Percentiles rank a stretch among this genome's conserved stretches.
phyloP scores from a whole-genome alignment of 1,140 invertebrate genomes.

The Ips nitidus region DNA sequence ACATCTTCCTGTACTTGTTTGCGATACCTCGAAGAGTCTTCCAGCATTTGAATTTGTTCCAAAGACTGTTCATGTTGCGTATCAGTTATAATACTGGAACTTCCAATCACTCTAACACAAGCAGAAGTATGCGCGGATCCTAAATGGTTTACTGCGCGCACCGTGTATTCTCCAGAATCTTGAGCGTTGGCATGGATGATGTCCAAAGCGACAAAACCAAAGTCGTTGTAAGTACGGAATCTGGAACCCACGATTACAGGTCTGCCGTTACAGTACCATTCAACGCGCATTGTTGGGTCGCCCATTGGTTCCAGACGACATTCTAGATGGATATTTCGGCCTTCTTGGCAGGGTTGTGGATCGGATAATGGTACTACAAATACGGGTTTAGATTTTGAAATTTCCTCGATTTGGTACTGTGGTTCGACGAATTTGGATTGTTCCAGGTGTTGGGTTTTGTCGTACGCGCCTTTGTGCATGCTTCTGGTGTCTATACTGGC shows the following conservation, averaged over 20 bases:
- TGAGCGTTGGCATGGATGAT: slow-evolving; percentile 83
- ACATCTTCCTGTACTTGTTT: slow-evolving; percentile 74
- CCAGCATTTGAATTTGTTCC: slow-evolving; percentile 92
- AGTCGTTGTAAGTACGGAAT: slow-evolving; percentile 94
- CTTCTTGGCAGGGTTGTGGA: slow-evolving; percentile 81
- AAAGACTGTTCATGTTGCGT: slow-evolving; percentile 93
- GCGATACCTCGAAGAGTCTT: slow-evolving; percentile 77
- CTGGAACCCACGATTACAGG: slow-evolving; percentile 85
- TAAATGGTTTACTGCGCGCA: slow-evolving; percentile 85
- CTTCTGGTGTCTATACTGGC: slow-evolving; percentile 84
- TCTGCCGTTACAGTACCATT: slow-evolving; percentile 93
- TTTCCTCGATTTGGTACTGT: slow-evolving; percentile 88
- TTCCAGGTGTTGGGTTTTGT: slow-evolving; percentile 87
- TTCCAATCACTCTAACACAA: slow-evolving; percentile 80
- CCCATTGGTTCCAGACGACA: slow-evolving; percentile 90
- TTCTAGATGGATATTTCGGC: slow-evolving; percentile 88
- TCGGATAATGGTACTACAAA: slow-evolving; percentile 84
- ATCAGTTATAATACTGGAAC: slow-evolving; percentile 87
- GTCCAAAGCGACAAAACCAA: slow-evolving; percentile 89
- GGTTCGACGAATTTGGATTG: slow-evolving; percentile 82
- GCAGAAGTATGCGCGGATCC: slow-evolving; percentile 90
- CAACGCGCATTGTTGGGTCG: slow-evolving; percentile 93
- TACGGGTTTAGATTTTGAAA: slow-evolving; percentile 89
- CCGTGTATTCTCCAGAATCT: slow-evolving; percentile 94
- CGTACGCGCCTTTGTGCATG: slow-evolving; percentile 80